Percentiles rank a stretch among this genome's conserved stretches.
These are phyloP conservation scores for Drosophila barbarae DNA, from an alignment of 2,888 invertebrate genomes.

Conservation along the genomic window DNA sequence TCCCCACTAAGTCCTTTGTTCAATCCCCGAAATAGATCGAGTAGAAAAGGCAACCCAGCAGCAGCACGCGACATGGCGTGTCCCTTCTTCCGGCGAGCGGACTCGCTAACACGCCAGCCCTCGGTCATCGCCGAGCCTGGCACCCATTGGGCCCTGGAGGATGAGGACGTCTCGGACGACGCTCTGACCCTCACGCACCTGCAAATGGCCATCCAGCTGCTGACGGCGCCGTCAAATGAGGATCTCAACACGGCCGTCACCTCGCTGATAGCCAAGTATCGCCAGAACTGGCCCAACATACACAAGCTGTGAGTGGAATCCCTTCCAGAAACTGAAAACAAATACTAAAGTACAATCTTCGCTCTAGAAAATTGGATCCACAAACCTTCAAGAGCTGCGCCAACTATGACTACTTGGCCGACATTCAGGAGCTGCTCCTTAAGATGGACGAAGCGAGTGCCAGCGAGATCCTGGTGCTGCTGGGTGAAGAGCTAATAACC, in stretches of 20 bases:
- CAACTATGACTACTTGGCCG: constrained; percentile 79
- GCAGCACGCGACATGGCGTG: constrained; percentile 77
- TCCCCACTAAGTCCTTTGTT: not conserved
- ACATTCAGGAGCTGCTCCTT: constrained; percentile 78
- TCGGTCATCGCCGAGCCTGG: constrained; percentile 76
- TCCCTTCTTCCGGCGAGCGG: constrained; percentile 78
- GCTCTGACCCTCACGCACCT: constrained; percentile 85
- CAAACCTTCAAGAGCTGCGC: constrained; percentile 76
- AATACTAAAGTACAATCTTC: not conserved
- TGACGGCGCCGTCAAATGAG: constrained; percentile 89
- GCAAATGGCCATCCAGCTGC: constrained; percentile 88
- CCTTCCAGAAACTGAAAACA: not conserved
- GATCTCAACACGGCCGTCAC: constrained; percentile 85
- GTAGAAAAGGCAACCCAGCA: constrained; percentile 4
- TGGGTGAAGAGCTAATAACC: constrained; percentile 89
- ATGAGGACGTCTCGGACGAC: constrained; percentile 79
- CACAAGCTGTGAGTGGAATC: constrained; percentile 76
- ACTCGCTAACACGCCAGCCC: constrained; percentile 77
- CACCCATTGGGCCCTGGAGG: constrained; percentile 78
- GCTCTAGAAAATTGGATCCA: constrained; percentile 76
- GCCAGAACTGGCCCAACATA: constrained; percentile 80
- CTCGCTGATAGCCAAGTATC: constrained; percentile 84
- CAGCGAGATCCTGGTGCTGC: constrained; percentile 84
- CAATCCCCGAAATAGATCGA: constrained; percentile 21
- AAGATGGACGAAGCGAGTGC: constrained; percentile 81